A percentile compares a stretch with the other conserved stretches of the same genome.
Evolutionary conservation across 1,140 invertebrate species (phyloP).

Genomic region (Vanessa atalanta): DNA sequence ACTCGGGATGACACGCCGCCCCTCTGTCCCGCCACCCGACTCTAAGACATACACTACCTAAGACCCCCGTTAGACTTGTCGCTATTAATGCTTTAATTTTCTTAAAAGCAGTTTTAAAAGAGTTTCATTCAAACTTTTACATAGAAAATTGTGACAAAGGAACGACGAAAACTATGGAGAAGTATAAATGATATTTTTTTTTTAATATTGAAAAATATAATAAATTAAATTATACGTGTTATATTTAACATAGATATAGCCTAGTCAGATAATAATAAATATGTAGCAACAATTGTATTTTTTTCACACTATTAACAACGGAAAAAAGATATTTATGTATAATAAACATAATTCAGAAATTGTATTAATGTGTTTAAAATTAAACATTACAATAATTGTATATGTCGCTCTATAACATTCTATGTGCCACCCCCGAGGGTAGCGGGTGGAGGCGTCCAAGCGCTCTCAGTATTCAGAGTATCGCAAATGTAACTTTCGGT

Average conservation of each 20-base stretch:
- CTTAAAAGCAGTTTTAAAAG: constrained; percentile 77
- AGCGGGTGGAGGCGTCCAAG: constrained; percentile 54
- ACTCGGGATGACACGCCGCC: constrained; percentile 31
- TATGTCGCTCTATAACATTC: constrained; percentile 47
- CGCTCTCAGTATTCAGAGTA: constrained; percentile 79
- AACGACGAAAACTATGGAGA: constrained; percentile 51
- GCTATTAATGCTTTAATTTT: constrained; percentile 79
- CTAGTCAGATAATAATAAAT: no score
- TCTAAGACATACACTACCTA: constrained; percentile 37
- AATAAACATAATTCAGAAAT: neutral
- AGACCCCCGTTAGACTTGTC: constrained; percentile 48
- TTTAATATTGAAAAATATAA: neutral
- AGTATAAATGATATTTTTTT: neutral
- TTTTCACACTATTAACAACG: no score
- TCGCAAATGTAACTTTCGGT: constrained; percentile 81
- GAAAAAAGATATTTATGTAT: neutral
- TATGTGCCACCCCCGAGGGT: constrained; percentile 51
- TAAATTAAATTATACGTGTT: no score
- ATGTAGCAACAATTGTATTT: no score
- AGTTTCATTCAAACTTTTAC: constrained; percentile 77
- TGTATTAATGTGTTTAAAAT: neutral
- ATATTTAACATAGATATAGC: no score
- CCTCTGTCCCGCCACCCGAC: constrained; percentile 9
- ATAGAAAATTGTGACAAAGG: constrained; percentile 68
- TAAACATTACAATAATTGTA: neutral